Evolutionary conservation across 2,888 invertebrate genomes (phyloP), one percentile per base, ranked within the genome.

Genomic region (Anarsia innoxiella): DNA sequence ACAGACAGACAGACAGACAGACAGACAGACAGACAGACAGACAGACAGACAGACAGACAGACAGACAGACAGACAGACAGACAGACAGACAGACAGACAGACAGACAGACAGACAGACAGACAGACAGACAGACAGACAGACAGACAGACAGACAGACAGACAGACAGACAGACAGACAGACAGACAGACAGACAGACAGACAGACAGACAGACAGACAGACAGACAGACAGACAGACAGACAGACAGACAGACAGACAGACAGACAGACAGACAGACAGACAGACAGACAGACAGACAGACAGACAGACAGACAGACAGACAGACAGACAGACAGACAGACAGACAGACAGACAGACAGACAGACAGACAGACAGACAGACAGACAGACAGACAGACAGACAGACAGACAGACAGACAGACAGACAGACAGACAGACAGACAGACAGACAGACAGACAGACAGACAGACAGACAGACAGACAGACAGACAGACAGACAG

Each of bases 311-410:
- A n/a, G 25, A 26, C 9, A 16, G 25, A 14, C 10, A 16, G 34
- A 14, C 8, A 12, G 34, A 14, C 9, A n/a, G 25, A 25, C 8
- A 10, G 23, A 12, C 43, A 19, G 19, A 19, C 19, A 19, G 19
- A 19, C 19, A 25, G 25, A 25, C 25, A 16, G 33, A 25, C 4
- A 19, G 33, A 25, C 19, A 16, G 35, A 27, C 12, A 13, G 35
- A 27, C 26, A 23, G 28, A 27, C 26, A 23, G 35, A 16, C 26
- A 23, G 35, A 27, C 19, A 23, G 35, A 27, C 12, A 23, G 35
- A 27, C 19, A 23, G 35, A 27, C 12, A 23, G 35, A 27, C 19
- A 23, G 35, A 27, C 8, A 23, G 35, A 16, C 19, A 23, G 35
- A 27, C 12, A 23, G 35, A 27, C 19, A 23, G 27, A 27, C 12